Base-by-base conservation (phyloP, 1,140 invertebrate genomes). In the Zaprionus nigranus region DNA sequence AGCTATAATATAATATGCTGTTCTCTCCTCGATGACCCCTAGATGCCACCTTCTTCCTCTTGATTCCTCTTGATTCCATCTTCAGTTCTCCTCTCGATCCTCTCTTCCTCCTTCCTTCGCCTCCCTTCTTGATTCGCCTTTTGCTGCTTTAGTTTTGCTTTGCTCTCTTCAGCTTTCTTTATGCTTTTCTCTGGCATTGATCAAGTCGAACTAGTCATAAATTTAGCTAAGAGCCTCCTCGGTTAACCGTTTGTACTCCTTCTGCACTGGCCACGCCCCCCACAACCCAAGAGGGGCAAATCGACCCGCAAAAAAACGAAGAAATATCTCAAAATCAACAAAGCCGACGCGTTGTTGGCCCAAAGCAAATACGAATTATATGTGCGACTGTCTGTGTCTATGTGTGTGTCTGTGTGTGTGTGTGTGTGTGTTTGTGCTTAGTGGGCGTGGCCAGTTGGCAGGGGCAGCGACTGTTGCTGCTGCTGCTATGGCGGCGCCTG, bases 391-490 rank as follows among this genome's bases (percentile, higher is more conserved):
- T 34, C 63, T 51, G n/a, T 30, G 40, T 26, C 17, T 28, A 12
- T 54, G 68, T 83, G 77, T 78, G 78, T 84, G 81, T 43, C 0
- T n/a, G 1, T 43, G 5, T 40, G 30, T 57, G 40, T 57, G 28
- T 61, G 68, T 78, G 67, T 30, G 20, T 57, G 51, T 57, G 28
- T 61, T 78, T 84, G 81, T 81, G 75, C 81, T 75, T 68, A 75
- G 78, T 62, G 46, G 86, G 85, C 85, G 84, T 85, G 86, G 78
- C 30, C 67, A 81, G 81, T 56, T 82, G 64, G 72, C 62, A 51
- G 46, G 20, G 46, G 46, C 46, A 51, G 74, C 66, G 60, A 69
- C 58, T 72, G 81, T 58, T 67, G 78, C 36, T 63, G 67, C n/a
- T 65, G 67, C 38, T 59, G 78, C 63, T 53, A 64, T 61, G 69